Base-by-base conservation (phyloP, 2,888 invertebrate genomes). In the Podabrus alpinus region DNA sequence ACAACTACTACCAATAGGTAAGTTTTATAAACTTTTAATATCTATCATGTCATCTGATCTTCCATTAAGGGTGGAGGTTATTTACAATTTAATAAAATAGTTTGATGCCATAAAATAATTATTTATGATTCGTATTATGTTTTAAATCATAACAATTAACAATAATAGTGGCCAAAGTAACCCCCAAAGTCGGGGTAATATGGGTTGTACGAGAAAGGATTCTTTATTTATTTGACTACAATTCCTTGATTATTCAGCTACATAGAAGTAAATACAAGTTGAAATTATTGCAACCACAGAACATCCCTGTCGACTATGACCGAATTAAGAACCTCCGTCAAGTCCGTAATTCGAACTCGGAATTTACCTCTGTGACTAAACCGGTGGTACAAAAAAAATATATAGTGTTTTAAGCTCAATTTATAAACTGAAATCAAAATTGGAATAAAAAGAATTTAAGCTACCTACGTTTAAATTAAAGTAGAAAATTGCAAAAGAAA, bases 1-100 rank as follows among this genome's bases (percentile, higher is more conserved):
- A n/a, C n/a, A 59, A 71, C 80, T 64, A 68, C 81, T 62, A 77
- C 77, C 74, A 83, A 83, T 79, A 83, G 80, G 83, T 83, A 80
- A 80, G 80, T 79, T 76, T 72, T 19, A 15, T 2, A 67, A 15
- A n/a, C n/a, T n/a, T n/a, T n/a, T n/a, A n/a, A n/a, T n/a, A n/a
- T n/a, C n/a, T n/a, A 21, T 21, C 21, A 67, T 15, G 29, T 13
- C 3, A 3, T 9, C 9, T 5, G 1, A 60, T 60, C 60, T 16
- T 15, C 5, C 24, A 24, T 24, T 24, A 24, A 7, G 9, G 9
- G 9, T 2, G 24, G 9, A 21, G 7, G 7, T 4, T 7, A 21
- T 21, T 21, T 24, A 1, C 9, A 24, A 24, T 24, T 24, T 24
- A 24, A 24, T 24, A 24, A 24, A 24, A 7, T 24, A 1, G 5